Evolutionary conservation across 2,888 invertebrate species (phyloP).

Genomic region (Euplexia lucipara): DNA sequence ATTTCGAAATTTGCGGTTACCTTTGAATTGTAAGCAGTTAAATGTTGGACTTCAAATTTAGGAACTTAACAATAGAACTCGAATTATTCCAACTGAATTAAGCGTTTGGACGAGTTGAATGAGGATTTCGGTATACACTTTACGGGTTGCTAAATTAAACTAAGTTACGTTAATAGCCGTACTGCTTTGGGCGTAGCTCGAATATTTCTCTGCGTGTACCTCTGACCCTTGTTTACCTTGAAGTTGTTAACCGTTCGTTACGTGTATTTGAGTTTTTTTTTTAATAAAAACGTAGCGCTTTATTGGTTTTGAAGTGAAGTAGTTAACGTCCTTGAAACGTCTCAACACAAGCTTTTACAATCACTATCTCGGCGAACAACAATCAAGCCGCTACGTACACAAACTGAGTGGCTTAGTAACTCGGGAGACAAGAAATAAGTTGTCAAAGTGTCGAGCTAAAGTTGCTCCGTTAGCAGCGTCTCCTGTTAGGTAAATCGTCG

Average conservation of each 20-base stretch:
- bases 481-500: constrained; percentile 88
- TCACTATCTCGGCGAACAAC: constrained; percentile 74
- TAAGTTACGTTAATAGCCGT: constrained; percentile 83
- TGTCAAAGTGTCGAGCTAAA: constrained; percentile 89
- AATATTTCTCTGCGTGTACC: constrained; percentile 75
- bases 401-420: constrained; percentile 86
- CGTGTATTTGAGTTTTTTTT: constrained; percentile 42
- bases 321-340: constrained; percentile 62
- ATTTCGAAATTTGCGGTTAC: constrained; percentile 89
- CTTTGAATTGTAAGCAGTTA: constrained; percentile 90
- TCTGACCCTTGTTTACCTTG: constrained; percentile 67
- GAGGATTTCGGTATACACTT: constrained; percentile 86
- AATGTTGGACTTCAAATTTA: constrained; percentile 89
- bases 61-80: constrained; percentile 89
- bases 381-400: constrained; percentile 83
- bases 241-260: constrained; percentile 66
- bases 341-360: constrained; percentile 63
- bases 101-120: constrained; percentile 86
- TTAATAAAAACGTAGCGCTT: constrained; percentile 34
- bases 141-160: constrained; percentile 79
- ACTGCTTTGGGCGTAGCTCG: constrained; percentile 77
- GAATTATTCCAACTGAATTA: constrained; percentile 89
- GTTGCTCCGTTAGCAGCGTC: constrained; percentile 87
- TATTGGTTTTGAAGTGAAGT: constrained; percentile 55
- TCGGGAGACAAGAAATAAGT: constrained; percentile 89